Percentiles rank a stretch among this genome's conserved stretches.
These are phyloP conservation scores for Coelopa frigida DNA, from an alignment of 1,140 invertebrate genomes.

Conservation along the genomic window DNA sequence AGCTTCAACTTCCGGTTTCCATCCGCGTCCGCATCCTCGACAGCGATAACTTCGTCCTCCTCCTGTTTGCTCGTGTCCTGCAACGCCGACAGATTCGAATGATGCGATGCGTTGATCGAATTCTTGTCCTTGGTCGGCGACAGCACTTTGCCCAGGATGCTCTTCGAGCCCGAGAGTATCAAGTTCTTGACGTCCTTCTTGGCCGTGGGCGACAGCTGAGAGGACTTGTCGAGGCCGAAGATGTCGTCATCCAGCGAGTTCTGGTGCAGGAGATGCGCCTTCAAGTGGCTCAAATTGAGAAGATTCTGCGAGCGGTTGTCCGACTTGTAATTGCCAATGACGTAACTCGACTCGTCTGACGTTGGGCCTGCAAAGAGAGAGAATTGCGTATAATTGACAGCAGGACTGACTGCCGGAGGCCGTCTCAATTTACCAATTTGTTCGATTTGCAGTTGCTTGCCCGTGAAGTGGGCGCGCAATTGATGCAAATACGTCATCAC, in stretches of 20 bases:
- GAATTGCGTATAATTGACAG: too few species aligned
- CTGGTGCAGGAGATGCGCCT: conserved; percentile 35
- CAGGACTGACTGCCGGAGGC: too few species aligned
- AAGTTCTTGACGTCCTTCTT: conserved; percentile 69
- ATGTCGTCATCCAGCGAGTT: conserved; percentile 38
- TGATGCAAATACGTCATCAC: conserved; percentile 96
- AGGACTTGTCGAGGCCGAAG: conserved; percentile 14
- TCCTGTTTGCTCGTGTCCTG: too few species aligned
- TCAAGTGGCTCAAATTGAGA: conserved; percentile 33
- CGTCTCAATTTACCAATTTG: conserved; percentile 55
- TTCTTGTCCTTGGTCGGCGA: conserved; percentile 67
- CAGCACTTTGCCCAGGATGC: conserved; percentile 68
- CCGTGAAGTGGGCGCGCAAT: conserved; percentile 81
- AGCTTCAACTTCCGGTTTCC: too few species aligned
- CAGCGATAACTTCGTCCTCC: too few species aligned
- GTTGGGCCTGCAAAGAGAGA: conserved; percentile 53
- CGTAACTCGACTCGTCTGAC: conserved; percentile 76
- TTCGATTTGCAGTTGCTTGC: conserved; percentile 78
- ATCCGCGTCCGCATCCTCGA: too few species aligned
- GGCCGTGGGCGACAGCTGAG: conserved; percentile 32
- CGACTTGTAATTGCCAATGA: conserved; percentile 72
- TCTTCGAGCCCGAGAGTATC: conserved; percentile 67
- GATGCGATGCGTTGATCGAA: conserved; percentile 27
- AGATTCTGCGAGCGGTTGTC: conserved; percentile 51
- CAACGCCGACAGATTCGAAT: conserved; percentile 15